Evolutionary conservation across 2,888 invertebrate genomes (phyloP), one percentile per base, ranked within the genome.

Genomic region (Eledone cirrhosa): DNA sequence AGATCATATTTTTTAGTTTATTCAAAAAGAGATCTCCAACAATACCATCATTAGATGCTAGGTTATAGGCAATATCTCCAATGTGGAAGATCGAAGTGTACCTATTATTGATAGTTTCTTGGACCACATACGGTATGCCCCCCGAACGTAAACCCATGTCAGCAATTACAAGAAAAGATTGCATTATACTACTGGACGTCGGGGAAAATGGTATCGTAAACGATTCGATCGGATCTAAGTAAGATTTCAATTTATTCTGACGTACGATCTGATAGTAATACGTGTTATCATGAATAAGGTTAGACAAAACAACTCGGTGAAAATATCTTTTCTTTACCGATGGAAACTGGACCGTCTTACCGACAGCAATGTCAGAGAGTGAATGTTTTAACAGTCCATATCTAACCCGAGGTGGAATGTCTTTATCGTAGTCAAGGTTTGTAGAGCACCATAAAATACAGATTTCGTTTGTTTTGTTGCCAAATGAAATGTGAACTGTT

Each of bases 41-140:
- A 7, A 81, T 83, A 19, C 89, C 89, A 48, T 83, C 82, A 48
- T 85, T 84, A 16, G 87, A 84, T 65, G 87, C 83, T 24, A 89
- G 80, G 78, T 89, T 87, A 82, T 89, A 89, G 8, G 88, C 88
- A 78, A 90, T 87, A 79, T 90, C 89, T 31, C 90, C 90, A 31
- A 88, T 79, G 79, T 88, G 88, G 77, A 88, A 86, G 19, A 88
- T 81, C 24, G 86, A 86, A 59, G 85, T 84, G 81, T 88, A 88
- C 19, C 83, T 81, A 16, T 83, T 81, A 78, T 83, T 84, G 19
- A 82, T 22, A 13, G 85, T 85, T 69, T 88, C 87, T 75, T 87
- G 85, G 1, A 86, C 77, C 5, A 88, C 67, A 78, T 86, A 86
- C 76, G 83, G 82, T 14, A 88, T 81, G 76, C 83, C 81, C 53